These are phyloP conservation scores for Neoaliturus tenellus DNA, from an alignment of 2,888 invertebrate species.

Conservation along the genomic window DNA sequence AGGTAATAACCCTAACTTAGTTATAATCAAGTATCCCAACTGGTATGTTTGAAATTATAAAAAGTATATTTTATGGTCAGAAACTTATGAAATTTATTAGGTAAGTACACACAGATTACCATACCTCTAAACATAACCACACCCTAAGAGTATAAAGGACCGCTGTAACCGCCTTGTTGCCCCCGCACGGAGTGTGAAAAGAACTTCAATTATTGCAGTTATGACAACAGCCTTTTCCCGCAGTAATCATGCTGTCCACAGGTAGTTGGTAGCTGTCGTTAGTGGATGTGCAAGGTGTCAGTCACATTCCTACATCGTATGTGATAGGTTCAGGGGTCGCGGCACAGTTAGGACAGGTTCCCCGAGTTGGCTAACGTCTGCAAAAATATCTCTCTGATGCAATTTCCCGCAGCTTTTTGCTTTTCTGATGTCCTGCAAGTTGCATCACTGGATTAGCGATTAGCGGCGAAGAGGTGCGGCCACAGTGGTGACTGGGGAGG, in stretches of 20 bases:
- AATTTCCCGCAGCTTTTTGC: conserved; percentile 17
- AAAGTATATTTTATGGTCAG: too few relatives aligned
- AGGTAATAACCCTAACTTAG: too few relatives aligned
- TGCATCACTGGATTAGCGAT: conserved; percentile 8
- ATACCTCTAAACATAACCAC: too few relatives aligned
- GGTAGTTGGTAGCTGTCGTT: neutral
- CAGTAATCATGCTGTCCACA: neutral
- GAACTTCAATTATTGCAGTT: neutral
- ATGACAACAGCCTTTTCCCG: neutral
- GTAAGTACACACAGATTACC: too few relatives aligned
- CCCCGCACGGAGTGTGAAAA: neutral
- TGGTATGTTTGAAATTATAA: too few relatives aligned
- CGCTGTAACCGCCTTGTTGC: neutral
- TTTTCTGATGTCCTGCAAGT: conserved; percentile 14
- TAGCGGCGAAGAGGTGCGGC: neutral
- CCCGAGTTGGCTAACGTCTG: conserved; percentile 25
- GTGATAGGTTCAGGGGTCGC: conserved; percentile 25
- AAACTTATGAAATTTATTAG: too few relatives aligned
- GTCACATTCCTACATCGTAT: neutral
- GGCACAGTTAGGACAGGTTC: conserved; percentile 40
- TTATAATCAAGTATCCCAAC: too few relatives aligned
- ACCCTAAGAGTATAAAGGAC: too few relatives aligned
- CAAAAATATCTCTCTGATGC: conserved; percentile 34
- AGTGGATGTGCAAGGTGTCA: neutral
- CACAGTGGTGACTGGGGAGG: too few relatives aligned